Evolutionary conservation across 2,113 vertebrate genomes (phyloP), one percentile per base, ranked within the genome.

Genomic region (Anoura caudifer): DNA sequence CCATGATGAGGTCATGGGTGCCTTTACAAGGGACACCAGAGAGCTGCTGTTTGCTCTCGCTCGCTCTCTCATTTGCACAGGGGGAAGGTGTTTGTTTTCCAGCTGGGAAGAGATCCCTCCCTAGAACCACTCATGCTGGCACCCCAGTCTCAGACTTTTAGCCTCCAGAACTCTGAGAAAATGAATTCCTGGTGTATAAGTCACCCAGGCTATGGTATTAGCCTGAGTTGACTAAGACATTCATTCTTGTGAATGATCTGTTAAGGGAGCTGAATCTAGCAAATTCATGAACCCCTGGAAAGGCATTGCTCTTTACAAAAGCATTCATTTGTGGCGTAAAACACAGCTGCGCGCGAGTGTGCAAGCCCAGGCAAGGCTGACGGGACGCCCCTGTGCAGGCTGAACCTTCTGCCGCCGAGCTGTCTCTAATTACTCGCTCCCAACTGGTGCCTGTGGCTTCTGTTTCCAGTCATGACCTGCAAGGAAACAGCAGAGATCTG

Each of bases 211-310:
- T 43, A 28, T 4, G 10, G 26, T 43, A 61, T 61, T 41, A 61
- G 38, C 80, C 56, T 61, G 80, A 61, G 26, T 13, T 61, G 36
- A 61, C 24, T 31, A 80, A 69, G n/a, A 70, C 65, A 31, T 86
- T 70, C 84, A 63, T 93, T 97, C 89, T 77, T 41, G 31, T 24
- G 80, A 84, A 86, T 45, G 90, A 63, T 93, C 80, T 82, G 81
- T 91, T 95, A 90, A 95, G 84, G 61, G 65, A 90, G 87, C 87
- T 80, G 79, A 86, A 87, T 77, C 36, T 50, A 63, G 79, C 79
- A 85, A 93, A 83, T 90, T 75, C 95, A 70, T 50, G 56, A 77
- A 89, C 92, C 87, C 95, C 41, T 4, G 16, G 52, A 81, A 93
- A 94, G 73, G 83, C 8, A 17, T 0, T 45, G 69, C 89, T 95